phyloP scores from a whole-genome alignment of 2,113 vertebrate species.

The Colaptes auratus region DNA sequence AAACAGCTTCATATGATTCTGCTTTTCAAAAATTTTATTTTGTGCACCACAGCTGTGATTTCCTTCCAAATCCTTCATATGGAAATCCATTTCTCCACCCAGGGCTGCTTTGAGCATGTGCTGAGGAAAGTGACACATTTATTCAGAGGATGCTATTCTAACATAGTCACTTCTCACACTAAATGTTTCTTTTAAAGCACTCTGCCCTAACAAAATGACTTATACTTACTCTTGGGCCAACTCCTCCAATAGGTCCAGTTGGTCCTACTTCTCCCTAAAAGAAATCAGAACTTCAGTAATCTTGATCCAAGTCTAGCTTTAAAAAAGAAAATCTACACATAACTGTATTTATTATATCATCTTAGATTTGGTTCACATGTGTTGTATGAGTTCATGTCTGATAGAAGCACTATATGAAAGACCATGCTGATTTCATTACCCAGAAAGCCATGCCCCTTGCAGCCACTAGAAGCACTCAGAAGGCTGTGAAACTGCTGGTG shows the following conservation, averaged over 20 bases:
- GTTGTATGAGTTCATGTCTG: not conserved
- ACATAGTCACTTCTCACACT: not conserved
- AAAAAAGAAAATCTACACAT: not conserved
- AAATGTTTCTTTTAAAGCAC: not conserved
- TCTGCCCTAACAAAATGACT: not conserved
- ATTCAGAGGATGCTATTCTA: not conserved
- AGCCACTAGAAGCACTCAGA: not conserved
- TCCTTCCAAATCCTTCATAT: not conserved
- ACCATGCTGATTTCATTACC: not conserved
- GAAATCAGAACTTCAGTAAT: not conserved
- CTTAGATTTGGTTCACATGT: not conserved
- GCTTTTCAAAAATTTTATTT: not conserved
- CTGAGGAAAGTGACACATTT: not conserved
- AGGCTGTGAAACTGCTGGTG: not conserved
- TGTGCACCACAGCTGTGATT: not conserved
- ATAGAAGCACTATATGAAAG: not conserved
- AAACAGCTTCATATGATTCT: not conserved
- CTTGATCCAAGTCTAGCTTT: not conserved
- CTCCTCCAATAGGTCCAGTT: constrained; percentile 83
- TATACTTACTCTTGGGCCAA: constrained; percentile 87
- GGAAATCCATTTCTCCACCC: not conserved
- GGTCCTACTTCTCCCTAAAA: constrained; percentile 93
- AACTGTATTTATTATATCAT: not conserved
- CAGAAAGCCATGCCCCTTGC: not conserved
- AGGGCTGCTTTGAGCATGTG: not conserved